Evolutionary conservation across 2,113 vertebrate species (phyloP), one percentile per base, ranked within the genome.

Genomic region (Mungos mungo): DNA sequence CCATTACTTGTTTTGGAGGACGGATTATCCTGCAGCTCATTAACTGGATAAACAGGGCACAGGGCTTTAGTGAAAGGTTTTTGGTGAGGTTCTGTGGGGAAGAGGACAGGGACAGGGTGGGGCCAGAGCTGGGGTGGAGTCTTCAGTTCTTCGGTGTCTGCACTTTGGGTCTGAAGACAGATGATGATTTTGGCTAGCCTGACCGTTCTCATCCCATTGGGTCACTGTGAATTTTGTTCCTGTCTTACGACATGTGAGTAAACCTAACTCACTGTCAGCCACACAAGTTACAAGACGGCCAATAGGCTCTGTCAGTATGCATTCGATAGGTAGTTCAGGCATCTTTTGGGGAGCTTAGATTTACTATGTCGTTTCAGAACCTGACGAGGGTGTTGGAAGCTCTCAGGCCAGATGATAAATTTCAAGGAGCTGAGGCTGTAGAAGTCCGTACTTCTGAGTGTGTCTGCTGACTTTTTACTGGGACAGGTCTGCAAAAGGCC

Each of bases 11-110:
- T 90, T 95, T 57, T 50, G 29, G 91, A 95, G 81, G 82, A 88
- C 80, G 93, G 84, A 74, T 88, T 71, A 95, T 76, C 72, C 88
- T 15, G 93, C 35, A 57, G 96, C 96, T 97, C 31, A 45, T 87
- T 89, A 84, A 35, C 82, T 84, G 79, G 74, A 54, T 66, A 76
- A 86, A 77, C 74, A 74, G 79, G 65, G 83, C 83, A 77, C 74
- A 74, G 79, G 65, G 83, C 83, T 50, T 85, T 25, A 3, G 35
- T 52, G 47, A 38, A 52, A 83, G 63, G 33, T 15, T 89, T 88
- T 82, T 19, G 16, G 38, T 23, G 65, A 92, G 23, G 69, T 29
- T 82, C 76, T 82, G 35, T 8, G 19, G 66, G 76, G 87, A 41
- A 31, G 19, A 81, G 4, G 18, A 23, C 38, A 52, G 57, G 54